Evolutionary conservation across 2,888 invertebrate species (phyloP).

Genomic region (Eristalis tenax): DNA sequence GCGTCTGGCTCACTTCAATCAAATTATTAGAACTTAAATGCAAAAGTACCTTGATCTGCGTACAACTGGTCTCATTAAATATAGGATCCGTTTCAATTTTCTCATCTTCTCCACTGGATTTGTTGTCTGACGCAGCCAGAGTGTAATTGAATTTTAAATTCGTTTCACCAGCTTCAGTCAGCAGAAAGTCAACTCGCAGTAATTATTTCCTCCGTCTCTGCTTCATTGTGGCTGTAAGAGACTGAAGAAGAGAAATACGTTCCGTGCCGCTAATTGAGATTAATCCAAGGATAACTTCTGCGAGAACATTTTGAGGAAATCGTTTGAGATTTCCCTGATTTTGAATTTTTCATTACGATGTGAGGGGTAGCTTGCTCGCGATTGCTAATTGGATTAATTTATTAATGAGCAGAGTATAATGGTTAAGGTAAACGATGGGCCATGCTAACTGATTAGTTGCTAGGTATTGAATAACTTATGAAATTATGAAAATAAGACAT

Average conservation of each 20-base stretch:
- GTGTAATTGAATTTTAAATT: constrained; percentile 14
- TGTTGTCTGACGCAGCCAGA: not conserved
- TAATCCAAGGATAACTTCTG: constrained; percentile 20
- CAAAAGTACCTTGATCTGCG: not conserved
- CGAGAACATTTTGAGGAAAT: constrained; percentile 3
- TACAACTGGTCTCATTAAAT: not conserved
- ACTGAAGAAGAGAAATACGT: not conserved
- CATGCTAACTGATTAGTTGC: not conserved
- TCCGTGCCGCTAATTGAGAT: constrained; percentile 18
- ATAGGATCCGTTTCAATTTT: not conserved
- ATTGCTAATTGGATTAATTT: not conserved
- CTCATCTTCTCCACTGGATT: not conserved
- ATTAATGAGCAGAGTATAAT: not conserved
- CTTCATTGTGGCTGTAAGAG: not conserved
- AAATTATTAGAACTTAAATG: not conserved
- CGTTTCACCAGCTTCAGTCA: constrained; percentile 1
- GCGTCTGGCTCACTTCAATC: not conserved
- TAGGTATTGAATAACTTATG: not conserved
- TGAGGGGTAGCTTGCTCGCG: not conserved
- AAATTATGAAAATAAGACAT: not conserved
- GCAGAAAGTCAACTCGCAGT: not conserved
- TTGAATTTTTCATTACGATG: constrained; percentile 9
- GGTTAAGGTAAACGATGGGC: not conserved
- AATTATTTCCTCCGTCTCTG: not conserved
- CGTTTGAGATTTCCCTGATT: not conserved